Conservation (phyloP, 92 coral and sea anemone species). For the Epizoanthus rinbou region DNA sequence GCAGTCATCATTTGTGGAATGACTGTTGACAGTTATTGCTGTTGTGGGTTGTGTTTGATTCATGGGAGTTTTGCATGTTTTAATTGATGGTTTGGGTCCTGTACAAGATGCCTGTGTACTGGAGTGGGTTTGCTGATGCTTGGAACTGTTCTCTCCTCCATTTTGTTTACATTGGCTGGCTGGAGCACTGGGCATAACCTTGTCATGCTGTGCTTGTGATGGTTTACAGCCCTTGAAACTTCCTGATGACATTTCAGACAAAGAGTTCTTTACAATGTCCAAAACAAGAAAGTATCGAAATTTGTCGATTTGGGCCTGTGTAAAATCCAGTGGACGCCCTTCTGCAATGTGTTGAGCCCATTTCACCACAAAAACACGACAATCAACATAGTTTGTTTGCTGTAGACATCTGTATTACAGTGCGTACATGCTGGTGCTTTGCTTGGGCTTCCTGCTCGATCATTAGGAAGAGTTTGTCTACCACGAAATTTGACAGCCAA, state of each 20-base stretch:
- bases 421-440: constrained; percentile 29
- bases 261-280: constrained; percentile 41
- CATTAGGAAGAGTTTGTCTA: constrained; percentile 44
- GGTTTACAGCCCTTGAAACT: too few relatives aligned
- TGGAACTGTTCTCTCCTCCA: too few relatives aligned
- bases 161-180: too few relatives aligned
- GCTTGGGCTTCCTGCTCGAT: constrained; percentile 47
- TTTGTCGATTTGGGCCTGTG: constrained; percentile 33
- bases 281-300: constrained; percentile 49
- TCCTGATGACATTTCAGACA: constrained; percentile 18
- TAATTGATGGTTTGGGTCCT: too few relatives aligned
- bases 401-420: constrained; percentile 53
- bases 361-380: constrained; percentile 66
- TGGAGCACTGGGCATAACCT: too few relatives aligned
- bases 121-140: too few relatives aligned
- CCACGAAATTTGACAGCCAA: constrained; percentile 51
- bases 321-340: constrained; percentile 44
- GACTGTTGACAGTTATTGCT: too few relatives aligned
- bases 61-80: too few relatives aligned
- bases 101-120: too few relatives aligned
- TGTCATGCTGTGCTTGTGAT: too few relatives aligned
- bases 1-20: too few relatives aligned
- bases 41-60: too few relatives aligned
- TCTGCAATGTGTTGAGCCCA: constrained; percentile 35
- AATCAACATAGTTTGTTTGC: constrained; percentile 54